Evolutionary conservation across 2,797 vertebrate species (phyloP), one percentile per base, ranked within the genome.

Genomic region (Perodicticus potto): DNA sequence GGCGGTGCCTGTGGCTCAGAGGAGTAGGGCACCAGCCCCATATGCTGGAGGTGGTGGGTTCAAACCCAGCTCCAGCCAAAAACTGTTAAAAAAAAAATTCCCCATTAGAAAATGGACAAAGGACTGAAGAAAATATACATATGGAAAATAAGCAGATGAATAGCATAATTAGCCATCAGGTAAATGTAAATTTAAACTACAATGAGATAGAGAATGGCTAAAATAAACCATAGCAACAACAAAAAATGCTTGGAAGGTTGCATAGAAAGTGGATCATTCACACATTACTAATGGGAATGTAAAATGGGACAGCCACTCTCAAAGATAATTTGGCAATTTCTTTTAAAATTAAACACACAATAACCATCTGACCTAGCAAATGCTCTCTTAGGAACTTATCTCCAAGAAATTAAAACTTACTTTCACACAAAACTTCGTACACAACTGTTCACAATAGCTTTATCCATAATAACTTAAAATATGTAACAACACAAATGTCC

Each of bases 161-260:
- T 87, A 63, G 23, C 63, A 32, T 78, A 57, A 70, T 74, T 86
- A 94, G 25, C 34, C 27, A 57, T 57, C 53, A 90, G 77, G 59
- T 85, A 92, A 78, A 87, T 65, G 76, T 17, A 84, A 94, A 87
- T 95, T 80, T 84, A 73, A 80, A 81, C 45, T 37, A 59, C 12
- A 72, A 2, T 53, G 67, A 63, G 65, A 65, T 78, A 81, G 6
- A 73, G 16, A 91, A 45, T 37, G 32, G 49, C 77, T 93, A 65
- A 88, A 93, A 59, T 59, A 43, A 85, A 93, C 76, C 70, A 61
- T 40, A 89, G 17, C 32, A 22, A 57, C 32, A 63, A 12, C 37
- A 45, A 32, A 11, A 93, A 59, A 61, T 84, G 22, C 72, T 70
- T 43, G 11, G 17, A 82, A 16, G 23, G 16, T 25, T 76, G 20